phyloP scores from a whole-genome alignment of 2,888 invertebrate species.

The Apodemia hepburni region DNA sequence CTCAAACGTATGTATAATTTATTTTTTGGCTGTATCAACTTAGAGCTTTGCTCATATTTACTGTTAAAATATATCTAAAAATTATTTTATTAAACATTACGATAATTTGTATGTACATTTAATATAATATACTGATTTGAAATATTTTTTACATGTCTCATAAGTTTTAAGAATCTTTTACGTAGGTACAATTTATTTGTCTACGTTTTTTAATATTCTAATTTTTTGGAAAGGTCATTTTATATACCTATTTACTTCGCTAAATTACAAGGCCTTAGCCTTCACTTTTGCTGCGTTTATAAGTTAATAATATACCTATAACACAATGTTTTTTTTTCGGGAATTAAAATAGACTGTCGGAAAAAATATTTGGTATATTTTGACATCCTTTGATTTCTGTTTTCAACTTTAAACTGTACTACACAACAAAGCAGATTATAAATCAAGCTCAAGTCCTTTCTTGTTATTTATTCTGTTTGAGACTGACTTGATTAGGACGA shows the following conservation, averaged over 20 bases:
- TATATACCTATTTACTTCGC: not conserved
- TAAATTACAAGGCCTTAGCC: not conserved
- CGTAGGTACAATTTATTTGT: not conserved
- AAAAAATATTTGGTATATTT: not conserved
- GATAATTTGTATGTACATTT: too few relatives aligned
- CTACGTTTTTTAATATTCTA: not conserved
- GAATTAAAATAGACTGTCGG: not conserved
- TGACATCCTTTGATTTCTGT: not conserved
- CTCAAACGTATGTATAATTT: conserved; percentile 65
- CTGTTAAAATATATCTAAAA: not conserved
- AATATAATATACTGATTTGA: not conserved
- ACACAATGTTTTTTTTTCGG: too few relatives aligned
- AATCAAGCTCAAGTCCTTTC: not conserved
- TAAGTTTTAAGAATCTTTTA: not conserved
- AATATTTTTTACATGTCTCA: not conserved
- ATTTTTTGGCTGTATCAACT: conserved; percentile 13
- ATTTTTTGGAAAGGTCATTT: not conserved
- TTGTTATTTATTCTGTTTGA: too few relatives aligned
- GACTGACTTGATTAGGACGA: too few relatives aligned
- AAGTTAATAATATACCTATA: not conserved
- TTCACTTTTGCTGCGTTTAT: not conserved
- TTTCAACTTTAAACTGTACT: not conserved
- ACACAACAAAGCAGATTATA: not conserved
- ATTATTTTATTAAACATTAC: not conserved
- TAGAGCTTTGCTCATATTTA: not conserved